phyloP scores from a whole-genome alignment of 2,113 vertebrate species.

The Pituophis catenifer region DNA sequence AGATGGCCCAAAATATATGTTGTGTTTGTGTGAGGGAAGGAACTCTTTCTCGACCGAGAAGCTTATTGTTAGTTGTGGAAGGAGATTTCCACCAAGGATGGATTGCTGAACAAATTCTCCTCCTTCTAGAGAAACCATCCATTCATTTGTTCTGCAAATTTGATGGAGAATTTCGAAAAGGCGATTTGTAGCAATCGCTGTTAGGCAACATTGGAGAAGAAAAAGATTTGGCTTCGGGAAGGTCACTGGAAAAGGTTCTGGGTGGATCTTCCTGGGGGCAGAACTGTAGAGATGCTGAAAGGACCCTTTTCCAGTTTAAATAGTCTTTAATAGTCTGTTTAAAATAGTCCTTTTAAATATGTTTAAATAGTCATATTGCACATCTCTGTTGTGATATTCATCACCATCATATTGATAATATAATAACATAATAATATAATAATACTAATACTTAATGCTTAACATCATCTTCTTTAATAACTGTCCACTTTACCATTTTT shows the following conservation, averaged over 20 bases:
- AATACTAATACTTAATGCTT: too few relatives aligned
- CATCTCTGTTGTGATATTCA: too few relatives aligned
- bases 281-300: background rate
- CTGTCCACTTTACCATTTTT: too few relatives aligned
- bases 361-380: too few relatives aligned
- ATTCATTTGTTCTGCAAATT: background rate
- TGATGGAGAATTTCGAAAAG: background rate
- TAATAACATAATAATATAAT: too few relatives aligned
- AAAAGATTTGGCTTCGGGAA: background rate
- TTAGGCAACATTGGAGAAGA: background rate
- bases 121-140: background rate
- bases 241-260: background rate
- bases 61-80: background rate
- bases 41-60: background rate
- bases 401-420: too few relatives aligned
- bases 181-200: background rate
- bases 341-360: too few relatives aligned
- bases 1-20: background rate
- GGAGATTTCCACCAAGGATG: too few relatives aligned
- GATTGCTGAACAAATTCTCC: background rate
- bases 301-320: too few relatives aligned
- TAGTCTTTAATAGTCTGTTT: too few relatives aligned
- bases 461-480: too few relatives aligned
- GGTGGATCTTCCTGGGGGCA: background rate
- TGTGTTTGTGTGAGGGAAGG: background rate